A percentile compares a stretch with the other conserved stretches of the same genome.
Conservation (phyloP, 1,140 invertebrate species). For the Saccostrea echinata region DNA sequence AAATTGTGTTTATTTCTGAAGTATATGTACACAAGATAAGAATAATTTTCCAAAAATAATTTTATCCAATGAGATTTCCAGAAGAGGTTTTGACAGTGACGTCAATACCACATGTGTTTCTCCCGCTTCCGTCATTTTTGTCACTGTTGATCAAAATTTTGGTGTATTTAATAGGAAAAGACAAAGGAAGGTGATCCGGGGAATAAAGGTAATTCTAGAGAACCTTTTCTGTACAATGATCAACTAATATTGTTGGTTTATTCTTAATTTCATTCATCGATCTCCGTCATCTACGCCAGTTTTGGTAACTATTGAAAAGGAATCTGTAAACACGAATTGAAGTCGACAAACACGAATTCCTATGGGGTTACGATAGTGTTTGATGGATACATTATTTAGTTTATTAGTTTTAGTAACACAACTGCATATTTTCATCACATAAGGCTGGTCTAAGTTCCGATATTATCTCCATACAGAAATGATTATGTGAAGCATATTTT, state of each 20-base stretch:
- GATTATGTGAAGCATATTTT: too few relatives aligned
- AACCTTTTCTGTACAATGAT: background rate
- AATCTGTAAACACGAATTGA: background rate
- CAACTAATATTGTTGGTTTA: background rate
- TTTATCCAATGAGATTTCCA: background rate
- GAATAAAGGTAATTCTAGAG: background rate
- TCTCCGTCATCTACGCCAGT: background rate
- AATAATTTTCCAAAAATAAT: background rate
- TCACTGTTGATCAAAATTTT: background rate
- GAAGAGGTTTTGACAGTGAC: background rate
- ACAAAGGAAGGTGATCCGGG: background rate
- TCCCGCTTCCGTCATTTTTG: constrained; percentile 28
- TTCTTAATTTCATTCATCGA: constrained; percentile 1
- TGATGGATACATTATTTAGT: too few relatives aligned
- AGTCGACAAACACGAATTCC: background rate
- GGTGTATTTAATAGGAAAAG: constrained; percentile 13
- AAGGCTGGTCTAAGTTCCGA: too few relatives aligned
- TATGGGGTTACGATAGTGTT: too few relatives aligned
- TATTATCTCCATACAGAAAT: too few relatives aligned
- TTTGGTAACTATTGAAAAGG: background rate
- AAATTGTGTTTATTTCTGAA: background rate
- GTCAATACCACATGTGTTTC: constrained; percentile 28
- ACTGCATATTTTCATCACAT: too few relatives aligned
- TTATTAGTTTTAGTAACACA: too few relatives aligned
- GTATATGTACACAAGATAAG: background rate